Evolutionary conservation across 2,113 vertebrate genomes (phyloP).

Genomic region (Polypterus senegalus): DNA sequence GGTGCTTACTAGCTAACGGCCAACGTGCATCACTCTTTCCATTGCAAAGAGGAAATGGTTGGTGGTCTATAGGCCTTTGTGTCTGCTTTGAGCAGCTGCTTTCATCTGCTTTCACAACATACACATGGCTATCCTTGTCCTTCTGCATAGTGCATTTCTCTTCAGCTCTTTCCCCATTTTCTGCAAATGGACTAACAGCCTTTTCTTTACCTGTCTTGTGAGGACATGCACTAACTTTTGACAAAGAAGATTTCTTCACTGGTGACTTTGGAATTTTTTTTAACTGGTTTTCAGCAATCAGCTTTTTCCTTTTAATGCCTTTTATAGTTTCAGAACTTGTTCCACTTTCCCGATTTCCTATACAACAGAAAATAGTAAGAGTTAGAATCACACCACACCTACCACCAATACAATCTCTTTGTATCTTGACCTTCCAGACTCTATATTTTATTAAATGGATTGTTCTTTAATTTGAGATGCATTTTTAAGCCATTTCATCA

Average conservation of each 20-base stretch:
- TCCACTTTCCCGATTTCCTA: slow-evolving; percentile 24
- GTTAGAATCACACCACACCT: too few species aligned
- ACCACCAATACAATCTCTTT: too few species aligned
- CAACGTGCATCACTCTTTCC: slow-evolving; percentile 34
- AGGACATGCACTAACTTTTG: slow-evolving; percentile 45
- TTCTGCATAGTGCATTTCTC: slow-evolving; percentile 20
- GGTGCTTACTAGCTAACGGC: slow-evolving; percentile 12
- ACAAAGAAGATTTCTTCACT: slow-evolving; percentile 70
- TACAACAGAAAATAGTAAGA: too few species aligned
- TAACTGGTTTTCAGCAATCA: slow-evolving; percentile 80
- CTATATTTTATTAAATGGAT: too few species aligned
- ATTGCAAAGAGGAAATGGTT: slow-evolving; percentile 37
- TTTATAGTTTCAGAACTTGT: slow-evolving; percentile 70
- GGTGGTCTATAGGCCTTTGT: slow-evolving; percentile 30
- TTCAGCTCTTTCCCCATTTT: slow-evolving; percentile 43
- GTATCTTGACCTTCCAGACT: too few species aligned
- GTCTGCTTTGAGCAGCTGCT: slow-evolving; percentile 38
- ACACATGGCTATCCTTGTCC: slow-evolving; percentile 25
- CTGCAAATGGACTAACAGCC: slow-evolving; percentile 33
- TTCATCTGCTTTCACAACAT: slow-evolving; percentile 27
- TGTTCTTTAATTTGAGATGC: too few species aligned
- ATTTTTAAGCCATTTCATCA: too few species aligned
- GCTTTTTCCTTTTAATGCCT: slow-evolving; percentile 92
- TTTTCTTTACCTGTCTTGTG: slow-evolving; percentile 40
- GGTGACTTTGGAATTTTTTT: slow-evolving; percentile 96